A percentile compares a stretch with the other conserved stretches of the same genome.
Evolutionary conservation across 2,888 invertebrate genomes (phyloP).

Genomic region (Phrixothrix hirtus): DNA sequence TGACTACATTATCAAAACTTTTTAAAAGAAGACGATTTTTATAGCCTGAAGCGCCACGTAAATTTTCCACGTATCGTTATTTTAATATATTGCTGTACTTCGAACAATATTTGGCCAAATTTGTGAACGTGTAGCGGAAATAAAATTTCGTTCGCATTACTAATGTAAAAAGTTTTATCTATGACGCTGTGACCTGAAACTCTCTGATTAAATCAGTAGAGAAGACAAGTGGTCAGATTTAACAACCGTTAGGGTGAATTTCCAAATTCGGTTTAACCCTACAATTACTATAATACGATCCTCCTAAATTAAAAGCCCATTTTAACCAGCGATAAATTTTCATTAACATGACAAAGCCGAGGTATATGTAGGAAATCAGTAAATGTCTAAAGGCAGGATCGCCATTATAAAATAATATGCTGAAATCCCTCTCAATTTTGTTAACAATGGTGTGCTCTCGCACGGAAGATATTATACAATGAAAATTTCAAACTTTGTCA

Average conservation of each 20-base stretch:
- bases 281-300: constrained; percentile 27
- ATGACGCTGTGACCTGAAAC: constrained; percentile 2
- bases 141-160: no score
- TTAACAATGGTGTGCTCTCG: no score
- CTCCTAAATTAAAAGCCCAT: constrained; percentile 25
- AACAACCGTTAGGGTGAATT: constrained; percentile 19
- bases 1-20: constrained; percentile 11
- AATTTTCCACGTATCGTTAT: constrained; percentile 12
- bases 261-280: constrained; percentile 19
- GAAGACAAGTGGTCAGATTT: constrained; percentile 22
- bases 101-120: constrained; percentile 9
- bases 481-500: no score
- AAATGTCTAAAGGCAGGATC: constrained; percentile 13
- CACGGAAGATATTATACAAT: no score
- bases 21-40: constrained; percentile 20
- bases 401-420: constrained; percentile 10
- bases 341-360: constrained; percentile 24
- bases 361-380: constrained; percentile 14
- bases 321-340: constrained; percentile 29
- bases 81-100: constrained; percentile 12
- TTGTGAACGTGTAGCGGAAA: constrained; percentile 1
- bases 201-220: constrained; percentile 17
- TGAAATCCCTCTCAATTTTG: no score
- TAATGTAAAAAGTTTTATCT: constrained; percentile 1
- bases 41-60: constrained; percentile 15